Conservation (phyloP, 2,888 invertebrate genomes). For the Chouioia cunea region DNA sequence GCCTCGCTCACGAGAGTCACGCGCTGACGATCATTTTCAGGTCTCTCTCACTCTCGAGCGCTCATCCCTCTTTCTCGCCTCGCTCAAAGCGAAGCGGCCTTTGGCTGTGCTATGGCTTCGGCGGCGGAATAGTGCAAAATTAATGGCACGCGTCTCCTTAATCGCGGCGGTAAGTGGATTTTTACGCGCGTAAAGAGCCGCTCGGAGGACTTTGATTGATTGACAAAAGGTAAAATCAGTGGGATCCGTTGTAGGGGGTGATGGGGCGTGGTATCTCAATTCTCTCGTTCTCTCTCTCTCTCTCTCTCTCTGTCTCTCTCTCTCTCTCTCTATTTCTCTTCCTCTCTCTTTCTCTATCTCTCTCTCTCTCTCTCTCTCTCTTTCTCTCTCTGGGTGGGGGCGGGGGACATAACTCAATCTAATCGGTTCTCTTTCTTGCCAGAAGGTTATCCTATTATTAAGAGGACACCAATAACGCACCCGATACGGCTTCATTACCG, state of each 20-base stretch:
- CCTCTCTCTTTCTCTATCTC: too few relatives aligned
- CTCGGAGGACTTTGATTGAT: conserved; percentile 47
- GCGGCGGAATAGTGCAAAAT: conserved; percentile 44
- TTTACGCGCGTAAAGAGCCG: conserved; percentile 32
- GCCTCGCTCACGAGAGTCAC: conserved; percentile 40
- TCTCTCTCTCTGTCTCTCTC: too few relatives aligned
- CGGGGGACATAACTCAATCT: conserved; percentile 60
- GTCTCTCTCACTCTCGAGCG: conserved; percentile 4
- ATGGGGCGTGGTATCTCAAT: conserved; percentile 24
- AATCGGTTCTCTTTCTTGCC: conserved; percentile 55
- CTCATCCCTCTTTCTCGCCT: conserved; percentile 1
- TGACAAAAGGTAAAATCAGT: conserved; percentile 49
- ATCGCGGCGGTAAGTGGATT: conserved; percentile 47
- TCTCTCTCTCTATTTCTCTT: too few relatives aligned
- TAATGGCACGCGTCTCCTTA: conserved; percentile 48
- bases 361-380: too few relatives aligned
- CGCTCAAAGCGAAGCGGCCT: neutral
- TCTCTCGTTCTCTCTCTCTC: too few relatives aligned
- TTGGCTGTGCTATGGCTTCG: too few relatives aligned
- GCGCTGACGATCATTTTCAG: conserved; percentile 25
- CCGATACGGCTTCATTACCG: conserved; percentile 64
- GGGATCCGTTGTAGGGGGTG: neutral
- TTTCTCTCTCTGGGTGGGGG: too few relatives aligned
- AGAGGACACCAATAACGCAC: conserved; percentile 66
- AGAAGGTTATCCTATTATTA: conserved; percentile 60